These are phyloP conservation scores for Phrynocephalus forsythii DNA, from an alignment of 2,797 vertebrate species.

Conservation along the genomic window DNA sequence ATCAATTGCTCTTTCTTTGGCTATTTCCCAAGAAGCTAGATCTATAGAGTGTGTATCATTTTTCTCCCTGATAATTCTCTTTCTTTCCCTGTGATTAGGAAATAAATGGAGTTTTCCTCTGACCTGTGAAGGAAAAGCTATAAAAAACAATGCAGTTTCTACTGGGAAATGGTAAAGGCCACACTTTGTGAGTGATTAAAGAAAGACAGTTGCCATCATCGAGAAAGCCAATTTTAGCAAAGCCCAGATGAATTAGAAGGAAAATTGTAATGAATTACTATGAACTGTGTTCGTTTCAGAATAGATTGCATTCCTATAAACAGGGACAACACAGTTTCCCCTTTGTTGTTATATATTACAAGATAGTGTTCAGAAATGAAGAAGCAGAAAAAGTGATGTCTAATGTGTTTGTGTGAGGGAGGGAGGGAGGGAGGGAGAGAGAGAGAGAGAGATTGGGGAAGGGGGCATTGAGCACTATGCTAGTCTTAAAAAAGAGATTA, in stretches of 20 bases:
- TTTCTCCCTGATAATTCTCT: slow-evolving; percentile 17
- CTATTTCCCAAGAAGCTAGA: slow-evolving; percentile 5
- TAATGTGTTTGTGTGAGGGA: slow-evolving; percentile 10
- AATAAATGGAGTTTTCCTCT: slow-evolving; percentile 7
- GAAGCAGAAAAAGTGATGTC: neutral
- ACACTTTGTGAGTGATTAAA: slow-evolving; percentile 16
- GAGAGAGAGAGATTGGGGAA: neutral
- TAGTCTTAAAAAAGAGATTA: slow-evolving; percentile 10
- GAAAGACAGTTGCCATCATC: slow-evolving; percentile 22
- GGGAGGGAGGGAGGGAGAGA: neutral
- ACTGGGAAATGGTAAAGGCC: slow-evolving; percentile 3
- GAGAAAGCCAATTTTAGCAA: slow-evolving; percentile 36
- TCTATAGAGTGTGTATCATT: neutral
- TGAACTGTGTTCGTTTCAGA: neutral
- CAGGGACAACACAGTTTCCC: neutral
- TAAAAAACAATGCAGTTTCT: slow-evolving; percentile 19
- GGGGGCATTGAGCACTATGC: slow-evolving; percentile 7
- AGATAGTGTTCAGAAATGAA: neutral
- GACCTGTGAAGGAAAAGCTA: slow-evolving; percentile 29
- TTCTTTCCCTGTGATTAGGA: slow-evolving; percentile 30
- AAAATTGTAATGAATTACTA: slow-evolving; percentile 19
- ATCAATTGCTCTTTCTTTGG: slow-evolving; percentile 10
- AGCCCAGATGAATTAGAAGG: slow-evolving; percentile 23
- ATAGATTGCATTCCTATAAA: neutral
- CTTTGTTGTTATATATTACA: neutral